Base-by-base conservation (phyloP, 2,888 invertebrate species). In the Apodemia hepburni region DNA sequence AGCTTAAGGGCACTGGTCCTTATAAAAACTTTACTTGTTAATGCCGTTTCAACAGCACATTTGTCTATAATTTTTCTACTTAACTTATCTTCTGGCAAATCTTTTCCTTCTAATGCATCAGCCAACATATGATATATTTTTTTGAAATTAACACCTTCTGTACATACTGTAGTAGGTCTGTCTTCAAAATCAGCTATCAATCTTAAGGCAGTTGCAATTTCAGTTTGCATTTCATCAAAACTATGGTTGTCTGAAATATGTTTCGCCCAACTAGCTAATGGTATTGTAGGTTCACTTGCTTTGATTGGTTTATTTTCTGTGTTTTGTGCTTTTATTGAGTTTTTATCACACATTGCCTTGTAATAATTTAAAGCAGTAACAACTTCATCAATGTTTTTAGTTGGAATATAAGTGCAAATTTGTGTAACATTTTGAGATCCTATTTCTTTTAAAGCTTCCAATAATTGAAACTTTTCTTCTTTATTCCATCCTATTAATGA, bases 71-170 rank as follows among this genome's bases (percentile, higher is more conserved):
- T 62, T 4, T 77, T 66, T 51, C 73, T 66, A 0, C 72, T 66
- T 2, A 69, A 60, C 35, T 70, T 71, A 63, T 87, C 78, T 9
- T 77, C 69, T 2, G 68, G 64, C 8, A 87, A 61, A 11, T 78
- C 63, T 73, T 87, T 87, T 0, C 90, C 91, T 68, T 87, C 86
- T 70, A 90, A 73, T 4, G 88, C 84, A 71, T 86, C 82, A 0
- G 88, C 88, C 54, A 92, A 66, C 60, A 77, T 73, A 60, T 80
- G 75, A 66, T 92, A 91, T 12, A 87, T 67, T 17, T 75, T 74
- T 63, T 71, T 77, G 47, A 92, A 85, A 69, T 91, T 81, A 62
- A 87, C 71, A 47, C 77, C 73, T 0, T 77, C 77, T 12, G 82
- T 80, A 4, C 64, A 65, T 1, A 66, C 59, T 2, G 80, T 59